Evolutionary conservation across 2,888 invertebrate genomes (phyloP).

Genomic region (Arenicola marina): DNA sequence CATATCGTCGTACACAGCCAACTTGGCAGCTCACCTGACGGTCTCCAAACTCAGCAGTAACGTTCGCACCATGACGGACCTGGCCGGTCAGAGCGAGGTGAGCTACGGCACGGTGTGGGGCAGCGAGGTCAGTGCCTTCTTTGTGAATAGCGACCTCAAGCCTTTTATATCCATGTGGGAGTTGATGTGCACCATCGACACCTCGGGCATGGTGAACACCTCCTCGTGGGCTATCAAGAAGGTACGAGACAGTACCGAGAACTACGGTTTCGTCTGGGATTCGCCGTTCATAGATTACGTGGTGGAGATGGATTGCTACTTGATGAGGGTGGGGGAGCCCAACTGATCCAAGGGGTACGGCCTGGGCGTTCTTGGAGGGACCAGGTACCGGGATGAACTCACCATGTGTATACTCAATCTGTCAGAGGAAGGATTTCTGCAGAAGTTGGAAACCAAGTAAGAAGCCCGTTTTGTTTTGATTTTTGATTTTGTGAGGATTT

Average conservation of each 20-base stretch:
- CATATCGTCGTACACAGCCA: background rate
- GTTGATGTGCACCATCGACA: background rate
- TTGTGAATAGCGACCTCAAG: background rate
- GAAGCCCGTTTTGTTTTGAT: no score
- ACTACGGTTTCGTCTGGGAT: background rate
- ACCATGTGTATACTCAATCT: conserved; percentile 5
- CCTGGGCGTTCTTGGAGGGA: background rate
- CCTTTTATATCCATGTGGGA: background rate
- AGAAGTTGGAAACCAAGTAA: background rate
- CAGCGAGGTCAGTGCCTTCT: background rate
- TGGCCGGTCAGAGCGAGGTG: background rate
- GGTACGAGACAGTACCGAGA: background rate
- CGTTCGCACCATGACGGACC: background rate
- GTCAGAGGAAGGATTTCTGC: background rate
- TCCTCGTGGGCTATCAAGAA: background rate
- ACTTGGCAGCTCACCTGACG: background rate
- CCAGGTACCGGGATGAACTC: conserved; percentile 6
- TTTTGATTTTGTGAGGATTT: no score
- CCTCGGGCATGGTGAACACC: background rate
- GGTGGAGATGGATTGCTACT: background rate
- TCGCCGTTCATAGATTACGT: background rate
- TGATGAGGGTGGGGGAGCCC: background rate
- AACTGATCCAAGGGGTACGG: background rate
- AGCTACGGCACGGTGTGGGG: background rate
- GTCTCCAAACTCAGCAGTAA: background rate